Evolutionary conservation across 2,888 invertebrate species (phyloP).

Genomic region (Neoascia interrupta): DNA sequence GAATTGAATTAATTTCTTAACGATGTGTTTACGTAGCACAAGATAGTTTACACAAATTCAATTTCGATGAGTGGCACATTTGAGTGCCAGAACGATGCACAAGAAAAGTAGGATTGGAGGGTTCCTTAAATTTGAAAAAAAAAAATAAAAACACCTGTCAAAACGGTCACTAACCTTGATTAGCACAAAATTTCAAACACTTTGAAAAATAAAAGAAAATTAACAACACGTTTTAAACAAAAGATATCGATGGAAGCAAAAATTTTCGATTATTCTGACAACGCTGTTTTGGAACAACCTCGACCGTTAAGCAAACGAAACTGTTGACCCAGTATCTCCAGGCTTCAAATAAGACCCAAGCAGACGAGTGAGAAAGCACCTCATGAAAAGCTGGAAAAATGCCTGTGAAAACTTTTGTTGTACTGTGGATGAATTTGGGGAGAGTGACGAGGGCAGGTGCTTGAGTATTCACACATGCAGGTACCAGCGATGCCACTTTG

Average conservation of each 20-base stretch:
- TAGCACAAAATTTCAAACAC: too few species aligned
- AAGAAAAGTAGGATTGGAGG: too few species aligned
- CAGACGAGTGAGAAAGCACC: slow-evolving; percentile 25
- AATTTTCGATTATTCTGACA: slow-evolving; percentile 4
- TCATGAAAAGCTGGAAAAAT: slow-evolving; percentile 58
- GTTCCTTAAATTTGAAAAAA: not conserved
- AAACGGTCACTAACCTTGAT: slow-evolving; percentile 40
- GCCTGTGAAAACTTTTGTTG: slow-evolving; percentile 34
- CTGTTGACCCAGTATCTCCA: slow-evolving; percentile 56
- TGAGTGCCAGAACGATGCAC: too few species aligned
- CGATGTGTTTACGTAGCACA: not conserved
- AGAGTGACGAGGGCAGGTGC: not conserved
- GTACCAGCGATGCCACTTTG: too few species aligned
- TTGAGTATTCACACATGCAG: too few species aligned
- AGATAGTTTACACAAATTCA: not conserved
- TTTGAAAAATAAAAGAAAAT: not conserved
- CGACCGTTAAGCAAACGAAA: slow-evolving; percentile 39
- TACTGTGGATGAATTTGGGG: not conserved
- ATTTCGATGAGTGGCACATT: too few species aligned
- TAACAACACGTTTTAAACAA: not conserved
- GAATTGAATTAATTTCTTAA: slow-evolving; percentile 6
- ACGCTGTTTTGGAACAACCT: slow-evolving; percentile 25
- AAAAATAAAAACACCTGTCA: not conserved
- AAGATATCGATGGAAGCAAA: not conserved
- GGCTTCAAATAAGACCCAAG: slow-evolving; percentile 5